Base-by-base conservation (phyloP, 2,113 vertebrate species). In the Willisornis vidua region DNA sequence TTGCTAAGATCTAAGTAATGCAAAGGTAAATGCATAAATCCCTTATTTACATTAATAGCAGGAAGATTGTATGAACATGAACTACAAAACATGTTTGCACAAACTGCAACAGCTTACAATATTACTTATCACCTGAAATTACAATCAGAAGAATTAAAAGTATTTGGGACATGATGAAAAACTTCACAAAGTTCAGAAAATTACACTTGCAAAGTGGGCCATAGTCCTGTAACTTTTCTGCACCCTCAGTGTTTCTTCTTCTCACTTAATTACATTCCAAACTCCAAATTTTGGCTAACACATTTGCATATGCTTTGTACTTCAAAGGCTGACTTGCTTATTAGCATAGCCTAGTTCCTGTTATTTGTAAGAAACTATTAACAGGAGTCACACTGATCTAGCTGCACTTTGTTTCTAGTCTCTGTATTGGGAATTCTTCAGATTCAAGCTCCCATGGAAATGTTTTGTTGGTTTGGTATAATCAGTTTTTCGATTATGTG, bases 281-380 rank as follows among this genome's bases (percentile, higher is more conserved):
- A 87, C 90, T 85, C 66, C 67, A 94, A 88, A 92, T 96, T 96
- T 92, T 95, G 92, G 90, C 88, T 94, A 89, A 63, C 0, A 2
- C 19, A 96, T 97, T 95, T 97, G 93, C 96, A 97, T 97, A 89
- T 0, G 1, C 82, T 97, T 96, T 97, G 94, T 80, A 97, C 96
- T 97, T 97, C 96, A 97, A 97, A 97, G 96, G 82, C 79, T 94
- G 93, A 90, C 61, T 96, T 80, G 59, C 95, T 94, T 89, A 96
- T 97, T 96, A 97, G 87, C 92, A 86, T 79, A 94, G 37, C 93
- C 97, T 95, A 96, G 95, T 97, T 96, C 94, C 94, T 96, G 89
- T 93, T 96, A 87, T 77, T 95, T 96, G 76, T 90, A 96, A 96
- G 86, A 95, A 97, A 81, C 75, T 78, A 45, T 6, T 17, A 96